phyloP scores from a whole-genome alignment of 2,113 vertebrate genomes.

The Vombatus ursinus region DNA sequence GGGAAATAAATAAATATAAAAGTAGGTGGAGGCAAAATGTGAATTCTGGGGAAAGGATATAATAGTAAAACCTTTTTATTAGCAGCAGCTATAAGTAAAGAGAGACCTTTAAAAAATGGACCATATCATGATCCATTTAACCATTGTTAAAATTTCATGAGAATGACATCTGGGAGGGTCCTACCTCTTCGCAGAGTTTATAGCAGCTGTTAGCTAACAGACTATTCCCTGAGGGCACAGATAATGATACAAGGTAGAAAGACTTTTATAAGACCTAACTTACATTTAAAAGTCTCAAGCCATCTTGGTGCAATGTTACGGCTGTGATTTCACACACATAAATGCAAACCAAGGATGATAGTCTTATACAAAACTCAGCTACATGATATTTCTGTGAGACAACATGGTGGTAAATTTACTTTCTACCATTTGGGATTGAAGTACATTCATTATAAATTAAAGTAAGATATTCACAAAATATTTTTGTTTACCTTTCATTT shows the following conservation, averaged over 20 bases:
- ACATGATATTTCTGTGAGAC: neutral
- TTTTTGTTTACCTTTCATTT: slow-evolving; percentile 95
- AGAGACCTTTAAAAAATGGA: neutral
- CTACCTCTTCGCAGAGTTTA: neutral
- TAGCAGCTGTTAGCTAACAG: neutral
- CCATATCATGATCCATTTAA: neutral
- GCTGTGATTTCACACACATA: neutral
- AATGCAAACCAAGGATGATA: neutral
- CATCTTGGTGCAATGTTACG: neutral
- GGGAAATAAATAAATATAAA: neutral
- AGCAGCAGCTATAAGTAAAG: neutral
- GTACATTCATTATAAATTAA: neutral
- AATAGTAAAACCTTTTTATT: neutral
- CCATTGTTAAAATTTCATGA: neutral
- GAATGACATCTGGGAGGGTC: neutral
- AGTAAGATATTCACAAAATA: neutral
- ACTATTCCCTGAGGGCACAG: neutral
- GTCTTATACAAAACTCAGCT: neutral
- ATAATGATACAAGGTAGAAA: neutral
- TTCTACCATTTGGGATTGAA: neutral
- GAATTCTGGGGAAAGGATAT: neutral
- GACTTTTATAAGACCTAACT: neutral
- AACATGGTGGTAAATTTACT: slow-evolving; percentile 12
- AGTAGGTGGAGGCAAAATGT: neutral
- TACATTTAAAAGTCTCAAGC: neutral